phyloP scores from a whole-genome alignment of 2,113 vertebrate species.

The Perccottus glenii region DNA sequence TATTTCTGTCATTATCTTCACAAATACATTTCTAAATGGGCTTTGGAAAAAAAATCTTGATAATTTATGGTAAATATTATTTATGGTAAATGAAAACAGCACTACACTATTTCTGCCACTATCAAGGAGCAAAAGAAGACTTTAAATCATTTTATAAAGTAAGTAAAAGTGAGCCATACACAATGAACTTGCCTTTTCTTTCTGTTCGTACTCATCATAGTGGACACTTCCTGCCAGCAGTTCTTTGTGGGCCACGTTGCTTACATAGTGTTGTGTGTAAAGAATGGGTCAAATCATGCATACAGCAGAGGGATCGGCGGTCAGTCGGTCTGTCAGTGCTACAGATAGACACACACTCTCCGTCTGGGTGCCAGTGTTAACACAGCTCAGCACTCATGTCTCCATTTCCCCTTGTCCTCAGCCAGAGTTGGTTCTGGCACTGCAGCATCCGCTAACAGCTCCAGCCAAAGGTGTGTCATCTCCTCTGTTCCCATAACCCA shows the following conservation, averaged over 20 bases:
- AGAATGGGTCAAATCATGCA: constrained; percentile 78
- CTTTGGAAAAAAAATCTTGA: too few relatives aligned
- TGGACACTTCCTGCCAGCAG: constrained; percentile 58
- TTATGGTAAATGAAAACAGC: too few relatives aligned
- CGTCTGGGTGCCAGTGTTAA: constrained; percentile 68
- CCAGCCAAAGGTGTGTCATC: constrained; percentile 49
- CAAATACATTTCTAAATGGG: too few relatives aligned
- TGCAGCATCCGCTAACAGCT: constrained; percentile 62
- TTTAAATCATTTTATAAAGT: neutral
- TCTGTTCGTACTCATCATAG: constrained; percentile 27
- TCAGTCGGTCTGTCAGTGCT: constrained; percentile 54
- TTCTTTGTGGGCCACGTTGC: constrained; percentile 54
- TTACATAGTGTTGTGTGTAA: constrained; percentile 63
- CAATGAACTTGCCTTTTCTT: constrained; percentile 14
- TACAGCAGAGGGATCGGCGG: constrained; percentile 58
- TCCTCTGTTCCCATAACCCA: constrained; percentile 64
- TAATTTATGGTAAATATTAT: too few relatives aligned
- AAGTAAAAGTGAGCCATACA: constrained; percentile 1
- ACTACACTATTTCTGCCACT: too few relatives aligned
- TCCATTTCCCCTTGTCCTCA: constrained; percentile 59
- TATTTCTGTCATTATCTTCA: too few relatives aligned
- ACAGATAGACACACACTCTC: constrained; percentile 55
- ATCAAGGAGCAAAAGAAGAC: too few relatives aligned
- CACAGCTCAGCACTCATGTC: constrained; percentile 61
- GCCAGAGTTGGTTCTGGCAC: constrained; percentile 75